Percentiles rank a stretch among this genome's conserved stretches.
These are phyloP conservation scores for Dolichoris vasculosae DNA, from an alignment of 1,140 invertebrate species.

Conservation along the genomic window DNA sequence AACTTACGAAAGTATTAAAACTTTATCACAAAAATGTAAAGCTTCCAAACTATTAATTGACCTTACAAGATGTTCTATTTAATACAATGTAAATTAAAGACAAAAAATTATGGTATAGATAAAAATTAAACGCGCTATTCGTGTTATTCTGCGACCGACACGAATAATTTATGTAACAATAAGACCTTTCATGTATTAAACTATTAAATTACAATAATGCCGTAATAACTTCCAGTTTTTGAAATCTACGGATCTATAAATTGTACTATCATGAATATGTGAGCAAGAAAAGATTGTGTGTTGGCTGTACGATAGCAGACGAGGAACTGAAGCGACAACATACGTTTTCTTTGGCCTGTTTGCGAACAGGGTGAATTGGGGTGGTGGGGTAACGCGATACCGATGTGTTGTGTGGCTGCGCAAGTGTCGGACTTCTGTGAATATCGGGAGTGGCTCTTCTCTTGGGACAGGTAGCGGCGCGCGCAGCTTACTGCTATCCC, in stretches of 20 bases:
- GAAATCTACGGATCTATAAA: neutral
- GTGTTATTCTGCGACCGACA: too few species aligned
- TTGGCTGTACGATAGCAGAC: slow-evolving; percentile 58
- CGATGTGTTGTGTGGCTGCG: neutral
- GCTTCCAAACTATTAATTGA: neutral
- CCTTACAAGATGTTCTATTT: neutral
- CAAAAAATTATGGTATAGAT: too few species aligned
- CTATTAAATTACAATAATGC: neutral
- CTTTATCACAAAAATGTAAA: neutral
- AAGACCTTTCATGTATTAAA: too few species aligned
- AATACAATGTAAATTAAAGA: too few species aligned
- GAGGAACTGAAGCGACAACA: slow-evolving; percentile 59
- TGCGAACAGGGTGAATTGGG: slow-evolving; percentile 55
- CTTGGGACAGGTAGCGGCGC: slow-evolving; percentile 47
- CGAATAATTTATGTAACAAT: too few species aligned
- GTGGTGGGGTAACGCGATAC: slow-evolving; percentile 56
- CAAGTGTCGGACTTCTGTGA: slow-evolving; percentile 24
- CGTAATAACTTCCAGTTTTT: neutral
- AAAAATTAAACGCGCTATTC: too few species aligned
- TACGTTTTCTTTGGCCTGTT: slow-evolving; percentile 57
- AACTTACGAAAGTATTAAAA: neutral
- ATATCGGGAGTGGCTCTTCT: slow-evolving; percentile 60
- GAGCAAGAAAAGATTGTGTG: slow-evolving; percentile 1
- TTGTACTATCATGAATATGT: neutral
- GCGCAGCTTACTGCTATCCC: slow-evolving; percentile 51